Base-by-base conservation (phyloP, 2,888 invertebrate species). In the Ichneumoninae sp. region DNA sequence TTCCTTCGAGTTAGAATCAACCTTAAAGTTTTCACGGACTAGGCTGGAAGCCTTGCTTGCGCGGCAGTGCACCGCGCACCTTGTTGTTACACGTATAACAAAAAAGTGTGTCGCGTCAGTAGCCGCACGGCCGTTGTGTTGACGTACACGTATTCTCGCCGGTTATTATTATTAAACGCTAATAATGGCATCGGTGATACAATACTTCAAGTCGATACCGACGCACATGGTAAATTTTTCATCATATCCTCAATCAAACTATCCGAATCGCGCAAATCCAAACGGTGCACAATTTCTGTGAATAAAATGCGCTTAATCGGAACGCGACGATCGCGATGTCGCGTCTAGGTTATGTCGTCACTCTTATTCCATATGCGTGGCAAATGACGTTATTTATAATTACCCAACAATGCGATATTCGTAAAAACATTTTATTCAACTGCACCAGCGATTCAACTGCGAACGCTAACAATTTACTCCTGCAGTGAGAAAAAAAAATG, bases 131-230 rank as follows among this genome's bases (percentile, higher is more conserved):
- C 66, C 62, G 66, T 69, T 75, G 77, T 75, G 77, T 79, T 81
- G 79, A 70, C 82, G 70, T 80, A 71, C 57, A 30, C 19, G 36
- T 33, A 57, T 60, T 68, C 66, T 60, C 68, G 66, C 77, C 72
- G 60, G 65, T 79, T 70, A 70, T 44, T 66, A 66, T 57, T 71
- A 47, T 62, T 16, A 50, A 52, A 52, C 78, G 40, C 69, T 74
- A 78, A 91, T 78, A 75, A 93, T 93, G 93, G 90, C 85, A 76
- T 86, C 90, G 7, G 89, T 92, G 84, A 66, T 91, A 54, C 90
- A 92, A 76, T 91, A 91, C 76, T 89, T 93, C 16, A 90, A 91
- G 80, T 91, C 90, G 5, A 90, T 93, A n/a, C 92, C 93, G 2
- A 90, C 90, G 16, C 91, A 93, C 77, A 92, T 93, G 92, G 93